These are phyloP conservation scores for Tetramorium simillimum DNA, from an alignment of 1,140 invertebrate genomes.

Conservation along the genomic window DNA sequence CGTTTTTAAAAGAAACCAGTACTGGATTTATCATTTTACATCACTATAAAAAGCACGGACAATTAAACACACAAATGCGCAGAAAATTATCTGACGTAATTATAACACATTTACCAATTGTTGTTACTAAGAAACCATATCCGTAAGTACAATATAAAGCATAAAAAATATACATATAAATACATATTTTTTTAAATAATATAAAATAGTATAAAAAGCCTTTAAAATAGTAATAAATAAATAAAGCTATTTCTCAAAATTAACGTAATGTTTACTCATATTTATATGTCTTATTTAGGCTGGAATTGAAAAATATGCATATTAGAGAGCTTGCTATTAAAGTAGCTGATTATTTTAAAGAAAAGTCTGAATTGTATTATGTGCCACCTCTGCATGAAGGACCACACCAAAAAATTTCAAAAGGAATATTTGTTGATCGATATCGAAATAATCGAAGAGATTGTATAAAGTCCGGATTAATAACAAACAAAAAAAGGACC, in stretches of 20 bases:
- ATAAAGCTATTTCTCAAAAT: no score
- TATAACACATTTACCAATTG: neutral
- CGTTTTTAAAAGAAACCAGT: neutral
- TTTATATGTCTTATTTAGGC: neutral
- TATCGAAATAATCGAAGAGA: neutral
- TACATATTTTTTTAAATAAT: neutral
- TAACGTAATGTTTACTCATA: neutral
- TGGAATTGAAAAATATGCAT: neutral
- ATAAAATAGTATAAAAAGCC: neutral
- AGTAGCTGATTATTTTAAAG: neutral
- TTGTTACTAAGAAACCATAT: neutral
- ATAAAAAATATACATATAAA: neutral
- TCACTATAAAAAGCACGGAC: neutral
- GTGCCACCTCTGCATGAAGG: neutral
- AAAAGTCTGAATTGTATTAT: neutral
- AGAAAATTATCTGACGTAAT: neutral
- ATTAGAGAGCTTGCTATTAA: neutral
- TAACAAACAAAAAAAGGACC: no score
- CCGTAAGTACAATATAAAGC: neutral
- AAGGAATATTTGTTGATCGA: constrained; percentile 11
- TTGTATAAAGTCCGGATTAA: neutral
- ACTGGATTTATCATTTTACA: neutral
- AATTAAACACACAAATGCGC: neutral
- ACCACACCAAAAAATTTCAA: neutral
- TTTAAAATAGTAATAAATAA: neutral